phyloP scores from a whole-genome alignment of 2,888 invertebrate species.

The Dicyrtoma fusca region DNA sequence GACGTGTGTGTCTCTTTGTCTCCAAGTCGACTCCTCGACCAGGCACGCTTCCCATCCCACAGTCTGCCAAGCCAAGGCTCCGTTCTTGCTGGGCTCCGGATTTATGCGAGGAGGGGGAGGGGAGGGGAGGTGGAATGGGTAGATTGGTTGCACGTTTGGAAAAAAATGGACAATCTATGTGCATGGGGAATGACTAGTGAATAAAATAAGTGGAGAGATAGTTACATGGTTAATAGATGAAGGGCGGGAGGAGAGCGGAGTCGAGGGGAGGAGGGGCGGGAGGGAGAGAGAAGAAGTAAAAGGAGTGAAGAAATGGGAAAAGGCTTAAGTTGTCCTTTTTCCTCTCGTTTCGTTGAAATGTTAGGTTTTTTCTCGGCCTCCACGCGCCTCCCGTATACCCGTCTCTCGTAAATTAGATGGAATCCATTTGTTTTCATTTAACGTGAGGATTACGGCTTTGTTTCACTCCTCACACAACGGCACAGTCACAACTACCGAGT shows the following conservation, averaged over 20 bases:
- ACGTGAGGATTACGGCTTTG: conserved; percentile 38
- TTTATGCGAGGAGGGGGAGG: conserved; percentile 6
- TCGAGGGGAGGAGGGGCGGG: conserved; percentile 21
- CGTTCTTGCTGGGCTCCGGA: not conserved
- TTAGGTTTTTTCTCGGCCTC: conserved; percentile 36
- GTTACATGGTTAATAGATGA: conserved; percentile 30
- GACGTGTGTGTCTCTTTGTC: no score
- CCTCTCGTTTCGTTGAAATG: conserved; percentile 37
- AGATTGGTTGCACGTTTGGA: no score
- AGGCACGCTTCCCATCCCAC: no score
- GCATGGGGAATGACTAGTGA: conserved; percentile 29
- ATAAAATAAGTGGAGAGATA: conserved; percentile 47
- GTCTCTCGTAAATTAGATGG: conserved; percentile 39
- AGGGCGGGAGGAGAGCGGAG: conserved; percentile 31
- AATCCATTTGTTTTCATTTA: conserved; percentile 42
- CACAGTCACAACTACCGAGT: not conserved
- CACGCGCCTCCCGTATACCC: conserved; percentile 36
- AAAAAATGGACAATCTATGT: conserved; percentile 22
- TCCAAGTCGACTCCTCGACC: no score
- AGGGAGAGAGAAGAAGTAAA: conserved; percentile 22
- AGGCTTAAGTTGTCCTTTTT: conserved; percentile 33
- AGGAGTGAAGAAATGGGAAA: conserved; percentile 24
- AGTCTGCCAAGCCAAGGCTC: no score
- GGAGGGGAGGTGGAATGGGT: not conserved
- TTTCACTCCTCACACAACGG: conserved; percentile 34